Base-by-base conservation (phyloP, 2,113 vertebrate genomes). In the Caracal caracal region DNA sequence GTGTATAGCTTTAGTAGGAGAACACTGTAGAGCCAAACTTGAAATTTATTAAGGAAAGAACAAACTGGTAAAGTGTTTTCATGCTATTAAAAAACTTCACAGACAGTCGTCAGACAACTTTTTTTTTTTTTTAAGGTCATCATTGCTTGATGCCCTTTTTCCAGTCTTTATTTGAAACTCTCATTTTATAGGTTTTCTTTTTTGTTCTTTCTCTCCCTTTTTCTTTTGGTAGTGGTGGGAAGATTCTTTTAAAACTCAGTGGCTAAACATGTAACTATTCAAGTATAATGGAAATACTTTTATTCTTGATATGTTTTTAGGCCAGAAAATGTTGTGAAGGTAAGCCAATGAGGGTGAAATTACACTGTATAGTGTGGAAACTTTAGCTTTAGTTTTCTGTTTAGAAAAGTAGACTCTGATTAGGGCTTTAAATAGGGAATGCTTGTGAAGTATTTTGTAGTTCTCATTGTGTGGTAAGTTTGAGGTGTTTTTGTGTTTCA, bases 71-170 rank as follows among this genome's bases (percentile, higher is more conserved):
- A 82, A 96, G 70, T 92, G 13, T 11, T 59, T 94, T 95, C 80
- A 40, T 80, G 59, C 95, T 90, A 40, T 94, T 97, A 71, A 87
- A 35, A 90, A 65, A 35, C 88, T 95, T 89, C 82, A 93, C 94
- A 95, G 97, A 96, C 92, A 97, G 93, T 98, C 88, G 78, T 98
- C 97, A 98, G 96, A 79, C 98, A 98, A 70, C 98, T 95, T 98
- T 98, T 97, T 94, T 98, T 98, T 98, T 98, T 98, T 97, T 90
- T 37, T 73, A 95, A 97, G 82, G 95, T 95, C 90, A 78, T 98
- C 97, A 98, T 98, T 98, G 95, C 94, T 98, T 98, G 98, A 97
- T 98, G 98, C 98, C 98, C 98, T 98, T 98, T 98, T 97, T 98
- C 98, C 75, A 71, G 97, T 98, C 97, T 97, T 98, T 98, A 98